Evolutionary conservation across 2,113 vertebrate genomes (phyloP).

Genomic region (Tachycineta bicolor): DNA sequence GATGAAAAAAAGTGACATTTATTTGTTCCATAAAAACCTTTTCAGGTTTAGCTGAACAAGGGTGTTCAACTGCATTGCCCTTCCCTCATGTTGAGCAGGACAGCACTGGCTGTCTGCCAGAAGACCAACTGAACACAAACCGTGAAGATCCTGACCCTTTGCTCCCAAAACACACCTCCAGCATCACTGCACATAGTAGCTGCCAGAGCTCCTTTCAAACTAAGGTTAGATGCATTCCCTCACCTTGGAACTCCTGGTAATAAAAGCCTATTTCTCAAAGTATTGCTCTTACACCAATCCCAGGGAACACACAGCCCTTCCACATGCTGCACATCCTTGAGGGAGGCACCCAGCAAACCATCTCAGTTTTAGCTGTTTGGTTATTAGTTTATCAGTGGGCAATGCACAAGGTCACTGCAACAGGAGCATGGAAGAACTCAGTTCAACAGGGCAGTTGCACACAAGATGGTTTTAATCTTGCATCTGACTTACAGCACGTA

Average conservation of each 20-base stretch:
- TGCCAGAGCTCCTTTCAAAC: not conserved
- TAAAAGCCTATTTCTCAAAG: not conserved
- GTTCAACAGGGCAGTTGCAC: not conserved
- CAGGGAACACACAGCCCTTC: not conserved
- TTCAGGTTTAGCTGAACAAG: not conserved
- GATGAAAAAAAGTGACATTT: not conserved
- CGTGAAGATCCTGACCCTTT: not conserved
- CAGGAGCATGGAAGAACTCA: not conserved
- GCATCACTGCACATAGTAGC: not conserved
- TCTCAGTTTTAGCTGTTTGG: not conserved
- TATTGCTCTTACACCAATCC: not conserved
- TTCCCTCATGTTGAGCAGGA: not conserved
- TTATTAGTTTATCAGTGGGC: not conserved
- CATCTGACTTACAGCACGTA: not conserved
- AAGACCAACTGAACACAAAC: not conserved
- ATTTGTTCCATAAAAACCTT: not conserved
- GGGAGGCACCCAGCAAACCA: not conserved
- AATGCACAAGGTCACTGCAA: not conserved
- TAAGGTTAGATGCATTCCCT: not conserved
- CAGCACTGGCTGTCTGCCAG: not conserved
- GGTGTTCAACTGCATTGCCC: not conserved
- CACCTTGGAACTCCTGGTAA: not conserved
- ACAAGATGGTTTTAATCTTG: not conserved
- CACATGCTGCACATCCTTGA: not conserved
- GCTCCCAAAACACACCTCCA: not conserved